phyloP scores from a whole-genome alignment of 2,888 invertebrate genomes.

The Eupithecia tripunctaria region DNA sequence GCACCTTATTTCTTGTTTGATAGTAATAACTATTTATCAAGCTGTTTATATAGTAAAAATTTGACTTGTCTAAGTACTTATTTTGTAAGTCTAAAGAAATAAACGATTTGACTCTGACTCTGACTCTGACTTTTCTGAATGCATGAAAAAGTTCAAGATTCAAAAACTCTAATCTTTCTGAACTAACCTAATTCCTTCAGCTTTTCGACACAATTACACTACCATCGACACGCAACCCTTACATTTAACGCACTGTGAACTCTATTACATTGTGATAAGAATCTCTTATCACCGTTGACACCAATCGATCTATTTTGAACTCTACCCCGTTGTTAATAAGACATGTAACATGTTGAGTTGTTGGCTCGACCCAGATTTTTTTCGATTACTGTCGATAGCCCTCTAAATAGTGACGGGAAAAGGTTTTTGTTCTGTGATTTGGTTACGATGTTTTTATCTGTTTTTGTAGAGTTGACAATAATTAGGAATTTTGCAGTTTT shows the following conservation, averaged over 20 bases:
- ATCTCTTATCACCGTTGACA: background rate
- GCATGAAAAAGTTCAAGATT: too few species aligned
- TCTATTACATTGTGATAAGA: conserved; percentile 14
- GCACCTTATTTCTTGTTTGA: too few species aligned
- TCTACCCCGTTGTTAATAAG: conserved; percentile 30
- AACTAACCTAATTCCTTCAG: conserved; percentile 3
- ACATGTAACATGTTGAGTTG: conserved; percentile 23
- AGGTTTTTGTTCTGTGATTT: conserved; percentile 12
- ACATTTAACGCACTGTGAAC: conserved; percentile 10
- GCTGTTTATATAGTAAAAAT: too few species aligned
- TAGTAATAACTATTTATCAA: too few species aligned
- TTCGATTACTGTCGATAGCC: conserved; percentile 52
- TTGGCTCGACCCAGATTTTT: conserved; percentile 46
- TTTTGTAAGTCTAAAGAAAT: too few species aligned
- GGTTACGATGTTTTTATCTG: conserved; percentile 9
- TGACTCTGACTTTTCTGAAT: too few species aligned
- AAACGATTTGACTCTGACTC: too few species aligned
- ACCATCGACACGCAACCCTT: conserved; percentile 25
- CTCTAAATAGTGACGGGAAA: conserved; percentile 29
- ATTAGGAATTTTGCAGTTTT: too few species aligned
- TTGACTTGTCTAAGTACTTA: too few species aligned
- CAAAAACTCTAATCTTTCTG: background rate
- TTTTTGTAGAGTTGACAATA: background rate
- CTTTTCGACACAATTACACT: conserved; percentile 10
- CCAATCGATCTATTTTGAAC: conserved; percentile 27